These are phyloP conservation scores for Eurystomus glaucurus DNA, from an alignment of 2,797 vertebrate species.

Conservation along the genomic window DNA sequence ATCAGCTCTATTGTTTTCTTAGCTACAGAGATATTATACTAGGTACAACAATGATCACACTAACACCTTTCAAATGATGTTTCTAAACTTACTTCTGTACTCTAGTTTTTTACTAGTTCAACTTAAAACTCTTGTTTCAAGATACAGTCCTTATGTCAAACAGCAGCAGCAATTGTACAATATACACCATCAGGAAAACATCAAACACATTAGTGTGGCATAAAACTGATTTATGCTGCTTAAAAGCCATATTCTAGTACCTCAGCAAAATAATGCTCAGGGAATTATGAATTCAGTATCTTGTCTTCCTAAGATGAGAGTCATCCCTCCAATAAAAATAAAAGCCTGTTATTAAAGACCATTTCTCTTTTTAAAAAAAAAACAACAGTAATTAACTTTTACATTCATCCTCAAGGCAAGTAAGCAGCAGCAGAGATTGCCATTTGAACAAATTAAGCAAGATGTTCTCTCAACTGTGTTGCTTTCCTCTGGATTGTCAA, in stretches of 20 bases:
- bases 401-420: not conserved
- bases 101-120: not conserved
- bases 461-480: not conserved
- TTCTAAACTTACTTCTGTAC: not conserved
- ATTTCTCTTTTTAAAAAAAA: not conserved
- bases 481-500: not conserved
- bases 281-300: not conserved
- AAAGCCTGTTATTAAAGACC: not conserved
- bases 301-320: not conserved
- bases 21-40: conserved; percentile 17
- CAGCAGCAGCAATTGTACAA: not conserved
- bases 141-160: not conserved
- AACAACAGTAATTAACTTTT: not conserved
- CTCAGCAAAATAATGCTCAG: not conserved
- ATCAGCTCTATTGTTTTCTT: conserved; percentile 48
- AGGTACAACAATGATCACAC: not conserved
- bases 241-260: not conserved
- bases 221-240: not conserved
- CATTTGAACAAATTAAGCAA: conserved; percentile 7
- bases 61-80: not conserved
- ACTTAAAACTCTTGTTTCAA: not conserved
- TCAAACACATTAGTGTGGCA: not conserved
- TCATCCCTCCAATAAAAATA: not conserved
- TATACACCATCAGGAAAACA: not conserved
- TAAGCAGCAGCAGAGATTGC: not conserved